Evolutionary conservation across 2,888 invertebrate genomes (phyloP).

Genomic region (Xanthia togata): DNA sequence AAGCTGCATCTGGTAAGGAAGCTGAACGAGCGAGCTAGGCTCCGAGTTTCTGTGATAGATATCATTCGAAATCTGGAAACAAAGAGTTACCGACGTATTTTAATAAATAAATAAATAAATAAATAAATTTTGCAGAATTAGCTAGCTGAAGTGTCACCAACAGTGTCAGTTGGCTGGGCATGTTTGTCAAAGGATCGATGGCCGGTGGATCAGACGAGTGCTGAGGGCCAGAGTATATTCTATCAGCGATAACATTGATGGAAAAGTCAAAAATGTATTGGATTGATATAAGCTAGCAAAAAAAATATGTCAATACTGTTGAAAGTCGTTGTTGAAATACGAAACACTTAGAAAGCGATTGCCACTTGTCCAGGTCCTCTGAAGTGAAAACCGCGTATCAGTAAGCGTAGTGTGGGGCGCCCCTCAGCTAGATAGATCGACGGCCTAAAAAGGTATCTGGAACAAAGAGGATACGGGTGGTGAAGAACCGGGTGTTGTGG

Average conservation of each 20-base stretch:
- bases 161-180: background rate
- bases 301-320: background rate
- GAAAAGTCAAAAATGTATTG: background rate
- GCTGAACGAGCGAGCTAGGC: background rate
- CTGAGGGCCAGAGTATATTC: background rate
- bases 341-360: background rate
- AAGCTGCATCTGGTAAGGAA: background rate
- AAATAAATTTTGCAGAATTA: background rate
- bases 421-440: background rate
- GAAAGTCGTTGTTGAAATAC: background rate
- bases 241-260: background rate
- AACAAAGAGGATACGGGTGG: too few species aligned
- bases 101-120: too few species aligned
- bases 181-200: background rate
- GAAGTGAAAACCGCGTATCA: too few species aligned
- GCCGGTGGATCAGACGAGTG: background rate
- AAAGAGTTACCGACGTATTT: too few species aligned
- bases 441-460: background rate
- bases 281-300: background rate
- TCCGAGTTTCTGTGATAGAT: background rate
- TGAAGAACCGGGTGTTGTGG: background rate
- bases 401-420: background rate
- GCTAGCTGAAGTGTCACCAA: background rate
- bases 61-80: background rate
- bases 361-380: background rate